Conservation (phyloP, 92 coral and sea anemone species). For the Anthopleura xanthogrammica region DNA sequence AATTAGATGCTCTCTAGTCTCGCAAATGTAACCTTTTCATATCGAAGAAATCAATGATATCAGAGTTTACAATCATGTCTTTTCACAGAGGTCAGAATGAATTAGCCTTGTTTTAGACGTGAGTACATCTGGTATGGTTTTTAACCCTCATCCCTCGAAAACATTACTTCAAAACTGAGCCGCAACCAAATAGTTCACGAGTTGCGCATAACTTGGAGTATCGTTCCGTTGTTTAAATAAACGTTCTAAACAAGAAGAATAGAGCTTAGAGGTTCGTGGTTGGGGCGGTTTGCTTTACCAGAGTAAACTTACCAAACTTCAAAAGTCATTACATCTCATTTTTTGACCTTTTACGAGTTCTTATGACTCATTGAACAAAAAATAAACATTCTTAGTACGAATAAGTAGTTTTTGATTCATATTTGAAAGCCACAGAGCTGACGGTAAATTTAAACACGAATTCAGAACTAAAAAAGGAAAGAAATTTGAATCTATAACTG, state of each 20-base stretch:
- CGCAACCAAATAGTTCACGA: not conserved
- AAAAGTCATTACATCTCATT: not conserved
- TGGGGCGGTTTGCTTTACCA: constrained; percentile 19
- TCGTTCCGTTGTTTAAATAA: constrained; percentile 41
- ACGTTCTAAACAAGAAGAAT: constrained; percentile 12
- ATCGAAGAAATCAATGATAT: not conserved
- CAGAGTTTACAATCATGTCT: not conserved
- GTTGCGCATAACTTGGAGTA: constrained; percentile 12
- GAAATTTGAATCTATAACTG: not conserved
- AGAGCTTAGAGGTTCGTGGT: constrained; percentile 14
- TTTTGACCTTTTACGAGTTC: not conserved
- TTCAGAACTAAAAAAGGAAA: not conserved
- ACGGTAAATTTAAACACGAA: not conserved
- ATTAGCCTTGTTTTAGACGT: not conserved
- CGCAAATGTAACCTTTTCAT: not conserved
- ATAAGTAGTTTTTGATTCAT: constrained; percentile 22
- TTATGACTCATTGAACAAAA: constrained; percentile 3
- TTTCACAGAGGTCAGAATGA: not conserved
- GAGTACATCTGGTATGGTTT: not conserved
- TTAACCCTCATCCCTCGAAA: not conserved
- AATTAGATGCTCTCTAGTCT: not conserved
- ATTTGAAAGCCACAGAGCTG: constrained; percentile 3
- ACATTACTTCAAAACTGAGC: not conserved
- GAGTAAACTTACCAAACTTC: not conserved
- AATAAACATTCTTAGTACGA: constrained; percentile 1